A percentile compares a stretch with the other conserved stretches of the same genome.
Evolutionary conservation across 1,140 invertebrate genomes (phyloP).

Genomic region (Calephelis virginiensis): DNA sequence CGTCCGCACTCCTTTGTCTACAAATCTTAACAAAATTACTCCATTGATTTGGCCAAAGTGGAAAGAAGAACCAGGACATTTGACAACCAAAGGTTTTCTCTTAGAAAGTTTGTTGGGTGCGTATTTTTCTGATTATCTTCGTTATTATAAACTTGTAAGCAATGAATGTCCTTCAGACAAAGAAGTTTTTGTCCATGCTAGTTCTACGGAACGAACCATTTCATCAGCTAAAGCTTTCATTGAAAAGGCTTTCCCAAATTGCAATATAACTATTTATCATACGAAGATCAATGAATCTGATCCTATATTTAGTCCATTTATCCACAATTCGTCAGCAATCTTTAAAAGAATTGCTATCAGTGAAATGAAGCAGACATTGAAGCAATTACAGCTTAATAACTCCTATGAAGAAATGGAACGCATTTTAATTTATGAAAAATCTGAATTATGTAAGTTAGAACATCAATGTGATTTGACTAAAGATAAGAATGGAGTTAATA

Average conservation of each 20-base stretch:
- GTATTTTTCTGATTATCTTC: constrained; percentile 51
- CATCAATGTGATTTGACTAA: constrained; percentile 45
- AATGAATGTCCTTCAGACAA: constrained; percentile 43
- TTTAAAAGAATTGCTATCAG: constrained; percentile 44
- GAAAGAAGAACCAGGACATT: constrained; percentile 50
- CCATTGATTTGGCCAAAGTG: constrained; percentile 56
- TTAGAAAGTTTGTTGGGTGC: constrained; percentile 61
- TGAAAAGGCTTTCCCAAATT: constrained; percentile 44
- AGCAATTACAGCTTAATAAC: constrained; percentile 41
- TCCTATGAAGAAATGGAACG: constrained; percentile 43
- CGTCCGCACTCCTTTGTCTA: constrained; percentile 56
- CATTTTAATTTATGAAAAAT: constrained; percentile 53
- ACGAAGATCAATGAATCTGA: constrained; percentile 36
- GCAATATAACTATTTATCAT: constrained; percentile 50
- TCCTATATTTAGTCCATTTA: constrained; percentile 52
- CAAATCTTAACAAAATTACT: constrained; percentile 43
- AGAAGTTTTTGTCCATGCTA: constrained; percentile 53
- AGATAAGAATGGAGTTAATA: constrained; percentile 41
- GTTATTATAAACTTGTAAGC: constrained; percentile 37
- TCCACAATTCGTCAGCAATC: constrained; percentile 45
- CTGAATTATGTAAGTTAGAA: constrained; percentile 43
- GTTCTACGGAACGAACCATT: constrained; percentile 53
- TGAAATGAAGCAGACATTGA: constrained; percentile 48
- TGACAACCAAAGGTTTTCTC: constrained; percentile 56
- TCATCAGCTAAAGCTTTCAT: constrained; percentile 55